Evolutionary conservation across 2,113 vertebrate species (phyloP).

Genomic region (Mormyrus iriodes): DNA sequence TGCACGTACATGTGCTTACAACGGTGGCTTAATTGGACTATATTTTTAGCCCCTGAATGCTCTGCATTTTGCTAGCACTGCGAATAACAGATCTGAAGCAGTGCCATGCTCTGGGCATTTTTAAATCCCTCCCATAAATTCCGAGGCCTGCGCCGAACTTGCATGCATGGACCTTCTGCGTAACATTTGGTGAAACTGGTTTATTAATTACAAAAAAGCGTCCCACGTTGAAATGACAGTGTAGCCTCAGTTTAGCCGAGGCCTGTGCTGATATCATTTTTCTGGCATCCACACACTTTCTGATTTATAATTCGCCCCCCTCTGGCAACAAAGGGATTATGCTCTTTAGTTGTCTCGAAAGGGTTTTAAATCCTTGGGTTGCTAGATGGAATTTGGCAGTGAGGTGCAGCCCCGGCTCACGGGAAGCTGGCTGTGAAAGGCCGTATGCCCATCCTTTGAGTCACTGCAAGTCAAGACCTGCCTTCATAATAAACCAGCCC

Average conservation of each 20-base stretch:
- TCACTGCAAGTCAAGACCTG: conserved; percentile 12
- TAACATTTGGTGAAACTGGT: conserved; percentile 33
- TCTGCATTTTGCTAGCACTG: neutral
- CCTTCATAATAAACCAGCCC: conserved; percentile 16
- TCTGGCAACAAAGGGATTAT: conserved; percentile 29
- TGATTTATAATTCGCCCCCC: conserved; percentile 33
- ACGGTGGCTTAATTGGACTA: neutral
- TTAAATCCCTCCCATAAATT: neutral
- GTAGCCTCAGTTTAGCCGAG: conserved; percentile 19
- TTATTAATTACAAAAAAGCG: conserved; percentile 37
- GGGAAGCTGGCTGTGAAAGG: neutral
- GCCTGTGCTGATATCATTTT: conserved; percentile 28
- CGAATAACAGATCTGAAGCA: neutral
- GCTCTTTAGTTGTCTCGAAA: conserved; percentile 29
- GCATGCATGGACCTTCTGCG: conserved; percentile 19
- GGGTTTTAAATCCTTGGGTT: conserved; percentile 12
- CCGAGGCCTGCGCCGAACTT: conserved; percentile 19
- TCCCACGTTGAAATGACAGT: conserved; percentile 32
- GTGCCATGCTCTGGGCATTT: neutral
- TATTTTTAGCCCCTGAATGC: neutral
- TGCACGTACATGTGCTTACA: neutral
- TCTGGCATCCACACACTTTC: conserved; percentile 24
- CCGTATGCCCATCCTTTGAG: neutral
- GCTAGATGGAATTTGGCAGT: neutral
- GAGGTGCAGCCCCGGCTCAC: neutral